Evolutionary conservation across 2,888 invertebrate genomes (phyloP).

Genomic region (Hecatera dysodea): DNA sequence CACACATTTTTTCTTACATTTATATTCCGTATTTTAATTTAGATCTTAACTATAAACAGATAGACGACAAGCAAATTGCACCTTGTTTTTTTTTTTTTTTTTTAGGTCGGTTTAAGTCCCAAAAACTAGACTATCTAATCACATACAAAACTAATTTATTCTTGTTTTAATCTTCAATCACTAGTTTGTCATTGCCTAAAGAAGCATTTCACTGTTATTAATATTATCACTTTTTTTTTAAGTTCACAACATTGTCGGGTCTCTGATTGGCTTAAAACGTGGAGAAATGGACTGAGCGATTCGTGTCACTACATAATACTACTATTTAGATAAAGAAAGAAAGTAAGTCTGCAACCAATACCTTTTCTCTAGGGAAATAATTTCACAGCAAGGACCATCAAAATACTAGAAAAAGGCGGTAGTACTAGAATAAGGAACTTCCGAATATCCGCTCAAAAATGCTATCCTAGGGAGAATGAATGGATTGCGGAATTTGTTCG

Average conservation of each 20-base stretch:
- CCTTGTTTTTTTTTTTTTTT: conserved; percentile 5
- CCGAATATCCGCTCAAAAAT: too few species aligned
- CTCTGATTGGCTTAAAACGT: too few species aligned
- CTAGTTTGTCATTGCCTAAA: conserved; percentile 9
- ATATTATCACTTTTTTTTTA: conserved; percentile 22
- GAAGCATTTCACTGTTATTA: conserved; percentile 8
- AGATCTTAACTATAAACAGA: conserved; percentile 39
- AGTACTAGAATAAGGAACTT: too few species aligned
- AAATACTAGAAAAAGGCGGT: too few species aligned
- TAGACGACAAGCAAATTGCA: conserved; percentile 33
- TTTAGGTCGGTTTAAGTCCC: conserved; percentile 4
- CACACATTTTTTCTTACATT: conserved; percentile 41
- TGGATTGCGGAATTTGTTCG: too few species aligned
- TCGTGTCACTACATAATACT: too few species aligned
- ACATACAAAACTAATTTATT: conserved; percentile 34
- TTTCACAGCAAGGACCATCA: too few species aligned
- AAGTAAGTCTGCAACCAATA: too few species aligned
- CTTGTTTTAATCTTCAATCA: conserved; percentile 10
- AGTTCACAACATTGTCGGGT: conserved; percentile 5
- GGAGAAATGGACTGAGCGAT: too few species aligned
- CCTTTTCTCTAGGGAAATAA: too few species aligned
- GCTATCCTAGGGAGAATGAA: too few species aligned
- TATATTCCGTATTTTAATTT: conserved; percentile 14
- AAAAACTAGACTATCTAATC: conserved; percentile 31
- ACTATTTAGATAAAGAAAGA: too few species aligned